A percentile compares a stretch with the other conserved stretches of the same genome.
phyloP scores from a whole-genome alignment of 2,888 invertebrate species.

The Leucoptera coffeella region DNA sequence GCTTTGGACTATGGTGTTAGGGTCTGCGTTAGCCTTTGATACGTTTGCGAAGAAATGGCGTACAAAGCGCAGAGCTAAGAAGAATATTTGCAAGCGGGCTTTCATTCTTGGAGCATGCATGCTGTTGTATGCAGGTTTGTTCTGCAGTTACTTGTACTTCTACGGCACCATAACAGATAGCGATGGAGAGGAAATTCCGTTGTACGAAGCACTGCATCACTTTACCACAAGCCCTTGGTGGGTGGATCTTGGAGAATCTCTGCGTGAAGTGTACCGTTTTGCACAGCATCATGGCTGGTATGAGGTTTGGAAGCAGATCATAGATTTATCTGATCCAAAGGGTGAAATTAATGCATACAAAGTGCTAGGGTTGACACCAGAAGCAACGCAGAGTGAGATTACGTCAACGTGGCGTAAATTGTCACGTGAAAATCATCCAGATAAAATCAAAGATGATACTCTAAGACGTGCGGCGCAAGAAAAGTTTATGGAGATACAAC shows the following conservation, averaged over 20 bases:
- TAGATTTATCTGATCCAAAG: conserved; percentile 81
- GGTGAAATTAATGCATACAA: conserved; percentile 87
- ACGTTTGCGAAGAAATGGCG: conserved; percentile 75
- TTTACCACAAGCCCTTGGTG: conserved; percentile 88
- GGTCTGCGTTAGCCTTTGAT: conserved; percentile 66
- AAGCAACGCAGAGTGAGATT: conserved; percentile 80
- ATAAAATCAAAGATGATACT: conserved; percentile 70
- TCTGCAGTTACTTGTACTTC: conserved; percentile 78
- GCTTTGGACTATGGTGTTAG: conserved; percentile 60
- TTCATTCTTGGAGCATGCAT: conserved; percentile 55
- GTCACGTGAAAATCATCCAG: conserved; percentile 85
- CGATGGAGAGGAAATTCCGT: conserved; percentile 80
- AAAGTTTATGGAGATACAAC: conserved; percentile 87
- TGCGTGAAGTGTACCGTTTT: conserved; percentile 70
- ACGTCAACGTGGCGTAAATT: conserved; percentile 74
- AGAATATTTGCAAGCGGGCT: conserved; percentile 51
- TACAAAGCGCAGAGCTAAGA: no score
- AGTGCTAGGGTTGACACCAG: conserved; percentile 69
- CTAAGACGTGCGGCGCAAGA: conserved; percentile 70
- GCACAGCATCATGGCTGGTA: conserved; percentile 83
- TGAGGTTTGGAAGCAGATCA: conserved; percentile 80
- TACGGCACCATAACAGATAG: conserved; percentile 81
- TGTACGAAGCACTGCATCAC: conserved; percentile 82
- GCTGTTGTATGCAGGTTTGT: conserved; percentile 64
- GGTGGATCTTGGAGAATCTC: conserved; percentile 70